Evolutionary conservation across 2,797 vertebrate genomes (phyloP).

Genomic region (Halcyon badia): DNA sequence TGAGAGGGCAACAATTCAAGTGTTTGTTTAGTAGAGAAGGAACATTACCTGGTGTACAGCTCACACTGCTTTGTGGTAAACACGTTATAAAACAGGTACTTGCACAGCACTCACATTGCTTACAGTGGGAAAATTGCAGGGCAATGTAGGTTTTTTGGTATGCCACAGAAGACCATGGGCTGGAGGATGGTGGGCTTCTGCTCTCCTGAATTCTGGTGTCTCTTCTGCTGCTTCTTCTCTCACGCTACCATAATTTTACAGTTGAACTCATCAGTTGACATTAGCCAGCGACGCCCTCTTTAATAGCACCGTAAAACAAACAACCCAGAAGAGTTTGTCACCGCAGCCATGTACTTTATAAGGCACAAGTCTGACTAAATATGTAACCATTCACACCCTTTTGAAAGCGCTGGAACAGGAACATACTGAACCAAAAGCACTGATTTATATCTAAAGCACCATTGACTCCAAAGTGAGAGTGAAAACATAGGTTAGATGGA

Average conservation of each 20-base stretch:
- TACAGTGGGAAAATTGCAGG: background rate
- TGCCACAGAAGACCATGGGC: background rate
- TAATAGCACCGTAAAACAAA: background rate
- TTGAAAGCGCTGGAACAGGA: constrained; percentile 4
- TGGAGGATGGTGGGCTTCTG: background rate
- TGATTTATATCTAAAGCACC: constrained; percentile 34
- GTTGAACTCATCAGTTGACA: constrained; percentile 19
- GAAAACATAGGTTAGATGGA: background rate
- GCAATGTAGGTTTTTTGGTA: background rate
- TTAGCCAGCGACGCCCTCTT: background rate
- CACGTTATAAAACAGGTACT: constrained; percentile 43
- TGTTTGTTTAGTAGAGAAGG: constrained; percentile 30
- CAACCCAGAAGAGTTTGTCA: constrained; percentile 22
- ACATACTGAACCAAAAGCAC: constrained; percentile 29
- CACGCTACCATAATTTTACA: background rate
- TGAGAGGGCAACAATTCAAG: constrained; percentile 9
- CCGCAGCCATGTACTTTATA: background rate
- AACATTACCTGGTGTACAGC: constrained; percentile 19
- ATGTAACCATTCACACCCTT: constrained; percentile 51
- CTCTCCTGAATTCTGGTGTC: background rate
- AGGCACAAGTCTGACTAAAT: constrained; percentile 59
- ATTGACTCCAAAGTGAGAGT: background rate
- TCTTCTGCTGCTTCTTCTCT: background rate
- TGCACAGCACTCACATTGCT: background rate
- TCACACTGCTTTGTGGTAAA: constrained; percentile 17